Percentiles rank a stretch among this genome's conserved stretches.
phyloP scores from a whole-genome alignment of 2,797 vertebrate genomes.

The Accipiter superciliosus region DNA sequence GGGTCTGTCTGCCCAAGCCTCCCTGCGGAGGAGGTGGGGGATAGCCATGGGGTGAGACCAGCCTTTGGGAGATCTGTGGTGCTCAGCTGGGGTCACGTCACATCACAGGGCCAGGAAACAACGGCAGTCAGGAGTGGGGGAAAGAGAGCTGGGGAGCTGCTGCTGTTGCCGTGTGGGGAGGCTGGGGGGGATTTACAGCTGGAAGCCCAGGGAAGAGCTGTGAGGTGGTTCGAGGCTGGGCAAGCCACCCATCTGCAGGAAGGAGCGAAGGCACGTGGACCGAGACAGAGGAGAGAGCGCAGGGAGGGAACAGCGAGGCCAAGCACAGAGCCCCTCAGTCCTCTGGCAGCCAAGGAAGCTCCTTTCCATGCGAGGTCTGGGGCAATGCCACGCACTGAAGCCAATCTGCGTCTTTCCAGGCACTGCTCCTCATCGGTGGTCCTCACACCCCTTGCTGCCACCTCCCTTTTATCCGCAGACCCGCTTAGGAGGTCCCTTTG shows the following conservation, averaged over 20 bases:
- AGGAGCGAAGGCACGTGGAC: fast-evolving
- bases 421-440: background rate
- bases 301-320: background rate
- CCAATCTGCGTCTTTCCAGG: too few species aligned
- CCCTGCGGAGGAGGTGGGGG: background rate
- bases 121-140: background rate
- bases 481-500: background rate
- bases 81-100: background rate
- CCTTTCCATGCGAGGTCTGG: background rate
- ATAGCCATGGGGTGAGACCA: background rate
- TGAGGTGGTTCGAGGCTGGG: fast-evolving
- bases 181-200: background rate
- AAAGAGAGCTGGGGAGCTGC: background rate
- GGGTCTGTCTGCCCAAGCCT: background rate
- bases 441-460: fast-evolving
- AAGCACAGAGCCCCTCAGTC: background rate
- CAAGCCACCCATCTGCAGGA: background rate
- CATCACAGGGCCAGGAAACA: fast-evolving
- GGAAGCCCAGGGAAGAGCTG: background rate
- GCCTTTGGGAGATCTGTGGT: background rate
- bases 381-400: background rate
- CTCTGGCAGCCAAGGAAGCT: background rate
- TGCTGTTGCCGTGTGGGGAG: background rate
- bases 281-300: background rate
- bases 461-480: background rate